Base-by-base conservation (phyloP, 2,797 vertebrate genomes). In the Hyperoplus immaculatus region DNA sequence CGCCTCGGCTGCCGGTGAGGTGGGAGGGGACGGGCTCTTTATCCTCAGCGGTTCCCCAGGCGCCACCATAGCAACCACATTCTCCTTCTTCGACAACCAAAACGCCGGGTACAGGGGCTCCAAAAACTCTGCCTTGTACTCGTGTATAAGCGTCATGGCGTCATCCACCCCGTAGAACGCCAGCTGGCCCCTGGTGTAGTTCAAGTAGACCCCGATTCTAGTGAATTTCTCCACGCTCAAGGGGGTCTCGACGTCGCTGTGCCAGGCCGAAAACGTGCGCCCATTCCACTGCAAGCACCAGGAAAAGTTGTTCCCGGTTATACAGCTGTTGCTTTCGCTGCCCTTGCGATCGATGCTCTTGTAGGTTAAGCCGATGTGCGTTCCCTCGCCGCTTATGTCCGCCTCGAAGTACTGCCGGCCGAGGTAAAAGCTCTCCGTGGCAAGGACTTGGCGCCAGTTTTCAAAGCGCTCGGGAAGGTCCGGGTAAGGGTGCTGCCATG, bases 21-120 rank as follows among this genome's bases (percentile, higher is more conserved):
- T 53, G 5, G 91, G 88, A 1, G 93, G 90, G 1, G 95, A 95
- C 0, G 88, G 88, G 68, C 86, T 92, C 42, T 92, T 93, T 1
- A 91, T 68, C 0, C 74, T 86, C 4, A 93, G 54, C 0, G 89
- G 59, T 0, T 93, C 91, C 1, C 88, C 95, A 0, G 95, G 94
- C 0, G 80, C 63, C 72, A 94, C 93, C 82, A 96, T 56, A 41
- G 85, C 45, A 0, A 96, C 90, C 0, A 91, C 15, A 0, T 95
- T 97, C 83, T 97, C 96, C 83, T 97, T 97, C 90, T 96, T 97
- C 11, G 96, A 91, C 63, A 97, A 87, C 95, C 95, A 97, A 89
- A 96, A 95, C 0, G 95, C 94, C 0, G 94, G 93, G 56, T 96
- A 96, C 1, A 97, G 89, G 0, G 94, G 95, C 87, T 97, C 96